These are phyloP conservation scores for Furcifer pardalis DNA, from an alignment of 2,797 vertebrate genomes.

Conservation along the genomic window DNA sequence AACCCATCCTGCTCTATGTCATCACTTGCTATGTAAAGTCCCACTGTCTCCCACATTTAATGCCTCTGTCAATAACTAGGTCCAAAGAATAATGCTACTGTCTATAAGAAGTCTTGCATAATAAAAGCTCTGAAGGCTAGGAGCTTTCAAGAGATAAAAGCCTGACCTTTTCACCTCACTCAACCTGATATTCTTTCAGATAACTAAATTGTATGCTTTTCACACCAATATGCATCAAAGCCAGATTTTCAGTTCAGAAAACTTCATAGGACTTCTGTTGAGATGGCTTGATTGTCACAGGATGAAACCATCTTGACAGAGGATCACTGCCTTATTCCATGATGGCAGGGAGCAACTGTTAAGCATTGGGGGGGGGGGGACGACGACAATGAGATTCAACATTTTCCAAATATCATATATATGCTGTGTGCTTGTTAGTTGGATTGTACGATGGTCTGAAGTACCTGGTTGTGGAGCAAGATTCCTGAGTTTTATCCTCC, in stretches of 20 bases:
- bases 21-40: too few species aligned
- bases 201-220: not conserved
- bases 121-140: not conserved
- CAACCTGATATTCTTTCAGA: not conserved
- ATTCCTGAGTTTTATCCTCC: too few species aligned
- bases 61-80: not conserved
- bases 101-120: not conserved
- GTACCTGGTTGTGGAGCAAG: too few species aligned
- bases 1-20: not conserved
- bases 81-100: not conserved
- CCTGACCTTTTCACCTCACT: not conserved
- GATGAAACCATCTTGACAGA: too few species aligned
- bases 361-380: too few species aligned
- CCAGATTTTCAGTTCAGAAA: not conserved
- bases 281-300: too few species aligned
- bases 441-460: too few species aligned
- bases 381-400: not conserved
- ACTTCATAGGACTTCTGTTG: too few species aligned
- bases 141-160: not conserved
- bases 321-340: not conserved
- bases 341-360: not conserved
- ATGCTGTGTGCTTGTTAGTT: not conserved
- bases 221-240: not conserved
- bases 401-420: not conserved
- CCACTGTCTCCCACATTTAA: not conserved